Evolutionary conservation across 2,113 vertebrate genomes (phyloP).

Genomic region (Colius striatus): DNA sequence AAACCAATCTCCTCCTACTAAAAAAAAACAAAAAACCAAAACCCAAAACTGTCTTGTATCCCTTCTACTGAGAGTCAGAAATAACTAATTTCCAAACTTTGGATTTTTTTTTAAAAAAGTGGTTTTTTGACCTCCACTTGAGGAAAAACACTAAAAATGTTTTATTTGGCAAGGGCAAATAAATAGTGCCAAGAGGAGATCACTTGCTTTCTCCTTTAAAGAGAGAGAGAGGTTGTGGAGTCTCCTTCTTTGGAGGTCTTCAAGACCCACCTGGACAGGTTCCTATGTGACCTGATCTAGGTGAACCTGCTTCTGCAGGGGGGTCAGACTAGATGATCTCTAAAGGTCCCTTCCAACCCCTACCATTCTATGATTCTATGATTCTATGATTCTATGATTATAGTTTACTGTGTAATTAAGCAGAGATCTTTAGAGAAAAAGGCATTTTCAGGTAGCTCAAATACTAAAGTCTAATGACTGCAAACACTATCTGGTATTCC

Average conservation of each 20-base stretch:
- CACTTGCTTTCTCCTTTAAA: not conserved
- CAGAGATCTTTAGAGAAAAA: not conserved
- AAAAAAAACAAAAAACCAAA: not conserved
- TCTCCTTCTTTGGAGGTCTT: too few species aligned
- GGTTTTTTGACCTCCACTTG: fast-evolving
- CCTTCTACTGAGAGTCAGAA: not conserved
- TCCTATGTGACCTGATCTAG: too few species aligned
- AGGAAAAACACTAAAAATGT: not conserved
- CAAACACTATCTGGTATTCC: not conserved
- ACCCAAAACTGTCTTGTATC: not conserved
- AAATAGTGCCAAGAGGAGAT: not conserved
- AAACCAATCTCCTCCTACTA: not conserved
- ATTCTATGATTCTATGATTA: too few species aligned
- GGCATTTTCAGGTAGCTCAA: not conserved
- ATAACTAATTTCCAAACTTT: not conserved
- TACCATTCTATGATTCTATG: too few species aligned
- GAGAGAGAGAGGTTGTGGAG: too few species aligned
- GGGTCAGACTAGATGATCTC: too few species aligned
- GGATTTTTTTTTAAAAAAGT: not conserved
- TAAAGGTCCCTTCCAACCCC: too few species aligned
- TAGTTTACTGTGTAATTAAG: not conserved
- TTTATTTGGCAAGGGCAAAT: not conserved
- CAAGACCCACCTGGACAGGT: too few species aligned
- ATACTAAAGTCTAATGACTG: not conserved
- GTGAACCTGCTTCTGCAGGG: too few species aligned